Conservation (phyloP, 2,113 vertebrate species). For the Phasianus colchicus region DNA sequence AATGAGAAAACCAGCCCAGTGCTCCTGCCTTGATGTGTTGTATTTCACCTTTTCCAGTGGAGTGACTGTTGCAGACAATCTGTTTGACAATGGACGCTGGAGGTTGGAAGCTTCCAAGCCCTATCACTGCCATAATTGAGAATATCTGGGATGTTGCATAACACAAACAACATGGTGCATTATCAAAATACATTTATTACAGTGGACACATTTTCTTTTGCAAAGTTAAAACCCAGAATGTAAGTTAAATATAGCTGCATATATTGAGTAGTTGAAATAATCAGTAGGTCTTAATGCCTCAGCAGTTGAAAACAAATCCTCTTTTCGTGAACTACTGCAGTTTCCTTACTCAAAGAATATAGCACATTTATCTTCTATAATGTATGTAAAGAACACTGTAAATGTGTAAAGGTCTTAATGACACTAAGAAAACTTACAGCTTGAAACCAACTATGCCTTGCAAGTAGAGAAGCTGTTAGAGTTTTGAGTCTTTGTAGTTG, state of each 20-base stretch:
- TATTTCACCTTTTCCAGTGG: neutral
- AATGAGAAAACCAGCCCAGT: neutral
- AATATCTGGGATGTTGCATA: conserved; percentile 9
- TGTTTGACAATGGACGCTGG: conserved; percentile 7
- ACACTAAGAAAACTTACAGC: conserved; percentile 15
- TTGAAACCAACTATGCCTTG: neutral
- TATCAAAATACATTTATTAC: conserved; percentile 28
- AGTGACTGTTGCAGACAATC: conserved; percentile 11
- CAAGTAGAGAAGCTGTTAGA: neutral
- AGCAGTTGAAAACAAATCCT: conserved; percentile 60
- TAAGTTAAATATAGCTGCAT: conserved; percentile 44
- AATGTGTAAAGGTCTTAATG: conserved; percentile 34
- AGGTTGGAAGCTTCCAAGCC: conserved; percentile 18
- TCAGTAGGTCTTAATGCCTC: conserved; percentile 39
- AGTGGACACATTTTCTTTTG: neutral
- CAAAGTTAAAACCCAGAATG: neutral
- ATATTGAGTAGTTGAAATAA: conserved; percentile 34
- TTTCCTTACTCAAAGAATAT: conserved; percentile 28
- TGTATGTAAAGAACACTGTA: conserved; percentile 44
- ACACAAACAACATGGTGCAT: conserved; percentile 26
- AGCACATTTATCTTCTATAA: conserved; percentile 32
- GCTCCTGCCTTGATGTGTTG: neutral
- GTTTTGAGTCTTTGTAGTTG: conserved; percentile 27
- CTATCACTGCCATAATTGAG: conserved; percentile 8
- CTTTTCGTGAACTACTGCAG: neutral